Evolutionary conservation across 1,140 invertebrate genomes (phyloP).

Genomic region (Myzus persicae): DNA sequence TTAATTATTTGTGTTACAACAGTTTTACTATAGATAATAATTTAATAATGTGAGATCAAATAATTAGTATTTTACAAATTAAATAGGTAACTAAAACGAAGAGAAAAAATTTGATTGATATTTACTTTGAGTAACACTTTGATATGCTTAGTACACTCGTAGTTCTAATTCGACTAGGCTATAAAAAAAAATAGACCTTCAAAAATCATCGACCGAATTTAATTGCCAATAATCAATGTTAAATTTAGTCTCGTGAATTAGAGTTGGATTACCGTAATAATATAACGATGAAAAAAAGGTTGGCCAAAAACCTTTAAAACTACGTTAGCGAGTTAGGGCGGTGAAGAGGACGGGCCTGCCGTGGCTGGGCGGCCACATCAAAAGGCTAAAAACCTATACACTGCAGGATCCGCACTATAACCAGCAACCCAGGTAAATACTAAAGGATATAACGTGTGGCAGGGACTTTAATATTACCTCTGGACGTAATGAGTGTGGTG

Average conservation of each 20-base stretch:
- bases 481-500: slow-evolving; percentile 47
- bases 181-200: neutral
- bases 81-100: neutral
- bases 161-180: neutral
- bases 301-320: neutral
- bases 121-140: too few species aligned
- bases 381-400: neutral
- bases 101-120: too few species aligned
- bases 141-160: neutral
- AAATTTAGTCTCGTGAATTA: neutral
- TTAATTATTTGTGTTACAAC: neutral
- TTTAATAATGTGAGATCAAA: neutral
- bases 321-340: neutral
- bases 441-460: neutral
- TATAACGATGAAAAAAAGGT: neutral
- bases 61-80: neutral
- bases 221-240: neutral
- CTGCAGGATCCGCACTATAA: neutral
- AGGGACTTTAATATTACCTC: slow-evolving; percentile 24
- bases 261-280: neutral
- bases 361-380: too few species aligned
- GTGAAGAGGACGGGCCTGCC: too few species aligned
- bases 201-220: neutral
- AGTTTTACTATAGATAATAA: neutral
- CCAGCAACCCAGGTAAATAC: neutral